Percentiles rank a stretch among this genome's conserved stretches.
phyloP scores from a whole-genome alignment of 2,888 invertebrate genomes.

The Candidula unifasciata region DNA sequence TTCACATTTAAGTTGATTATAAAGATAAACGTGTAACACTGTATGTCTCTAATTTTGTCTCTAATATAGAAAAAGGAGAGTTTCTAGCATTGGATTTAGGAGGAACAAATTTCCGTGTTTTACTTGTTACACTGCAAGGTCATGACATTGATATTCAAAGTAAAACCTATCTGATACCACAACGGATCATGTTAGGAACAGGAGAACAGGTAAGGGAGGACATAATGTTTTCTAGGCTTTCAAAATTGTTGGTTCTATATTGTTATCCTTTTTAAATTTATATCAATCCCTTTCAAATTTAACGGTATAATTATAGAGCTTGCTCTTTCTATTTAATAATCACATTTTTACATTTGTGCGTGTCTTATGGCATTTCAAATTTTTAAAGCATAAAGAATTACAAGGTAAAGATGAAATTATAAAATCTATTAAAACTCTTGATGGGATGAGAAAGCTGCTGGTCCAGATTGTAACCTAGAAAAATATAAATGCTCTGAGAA shows the following conservation, averaged over 20 bases:
- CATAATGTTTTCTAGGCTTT: not conserved
- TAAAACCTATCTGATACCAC: slow-evolving; percentile 97
- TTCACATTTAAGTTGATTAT: not conserved
- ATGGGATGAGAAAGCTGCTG: too few relatives aligned
- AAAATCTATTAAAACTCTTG: too few relatives aligned
- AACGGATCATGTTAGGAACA: slow-evolving; percentile 94
- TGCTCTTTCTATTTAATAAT: too few relatives aligned
- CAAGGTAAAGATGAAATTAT: too few relatives aligned
- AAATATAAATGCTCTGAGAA: too few relatives aligned
- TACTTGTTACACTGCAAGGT: slow-evolving; percentile 90
- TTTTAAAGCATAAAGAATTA: too few relatives aligned
- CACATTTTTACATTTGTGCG: too few relatives aligned
- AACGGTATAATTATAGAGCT: too few relatives aligned
- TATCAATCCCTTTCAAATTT: not conserved
- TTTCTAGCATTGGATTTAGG: slow-evolving; percentile 97
- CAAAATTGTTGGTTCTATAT: not conserved
- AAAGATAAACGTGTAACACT: not conserved
- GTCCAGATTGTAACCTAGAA: too few relatives aligned
- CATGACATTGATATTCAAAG: slow-evolving; percentile 95
- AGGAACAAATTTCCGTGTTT: slow-evolving; percentile 97
- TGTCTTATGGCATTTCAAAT: too few relatives aligned
- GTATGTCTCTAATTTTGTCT: not conserved
- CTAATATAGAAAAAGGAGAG: slow-evolving; percentile 89
- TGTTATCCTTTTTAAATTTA: not conserved
- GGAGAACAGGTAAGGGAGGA: slow-evolving; percentile 82